phyloP scores from a whole-genome alignment of 2,888 invertebrate species.

The Perdita meconis region DNA sequence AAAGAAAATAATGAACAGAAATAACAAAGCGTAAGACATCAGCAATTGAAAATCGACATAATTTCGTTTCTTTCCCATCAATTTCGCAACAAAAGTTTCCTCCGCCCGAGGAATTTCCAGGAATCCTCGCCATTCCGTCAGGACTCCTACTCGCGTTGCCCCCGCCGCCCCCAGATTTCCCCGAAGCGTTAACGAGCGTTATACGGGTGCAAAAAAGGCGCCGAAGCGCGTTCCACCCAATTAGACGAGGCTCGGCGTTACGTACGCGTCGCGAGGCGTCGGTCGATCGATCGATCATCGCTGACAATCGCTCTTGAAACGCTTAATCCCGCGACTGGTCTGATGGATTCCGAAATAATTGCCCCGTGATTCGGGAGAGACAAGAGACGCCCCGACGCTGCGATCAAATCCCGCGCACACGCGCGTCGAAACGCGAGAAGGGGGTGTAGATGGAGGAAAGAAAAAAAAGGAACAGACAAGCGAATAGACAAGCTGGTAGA shows the following conservation, averaged over 20 bases:
- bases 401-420: background rate
- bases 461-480: slow-evolving; percentile 39
- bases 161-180: slow-evolving; percentile 2
- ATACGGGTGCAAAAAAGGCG: slow-evolving; percentile 38
- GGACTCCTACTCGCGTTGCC: slow-evolving; percentile 12
- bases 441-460: slow-evolving; percentile 19
- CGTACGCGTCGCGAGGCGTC: slow-evolving; percentile 7
- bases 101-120: slow-evolving; percentile 26
- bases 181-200: slow-evolving; percentile 49
- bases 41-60: no score
- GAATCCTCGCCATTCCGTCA: slow-evolving; percentile 36
- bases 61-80: no score
- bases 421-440: slow-evolving; percentile 25
- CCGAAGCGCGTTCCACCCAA: slow-evolving; percentile 53
- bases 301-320: slow-evolving; percentile 72
- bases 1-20: slow-evolving; percentile 5
- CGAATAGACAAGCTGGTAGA: slow-evolving; percentile 27
- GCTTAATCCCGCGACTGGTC: slow-evolving; percentile 72
- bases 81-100: no score
- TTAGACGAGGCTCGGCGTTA: slow-evolving; percentile 36
- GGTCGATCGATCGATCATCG: slow-evolving; percentile 74
- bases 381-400: background rate
- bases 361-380: slow-evolving; percentile 61
- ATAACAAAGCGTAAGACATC: no score
- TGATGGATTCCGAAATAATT: slow-evolving; percentile 83